Evolutionary conservation across 2,888 invertebrate species (phyloP).

Genomic region (Hofmannophila pseudospretella): DNA sequence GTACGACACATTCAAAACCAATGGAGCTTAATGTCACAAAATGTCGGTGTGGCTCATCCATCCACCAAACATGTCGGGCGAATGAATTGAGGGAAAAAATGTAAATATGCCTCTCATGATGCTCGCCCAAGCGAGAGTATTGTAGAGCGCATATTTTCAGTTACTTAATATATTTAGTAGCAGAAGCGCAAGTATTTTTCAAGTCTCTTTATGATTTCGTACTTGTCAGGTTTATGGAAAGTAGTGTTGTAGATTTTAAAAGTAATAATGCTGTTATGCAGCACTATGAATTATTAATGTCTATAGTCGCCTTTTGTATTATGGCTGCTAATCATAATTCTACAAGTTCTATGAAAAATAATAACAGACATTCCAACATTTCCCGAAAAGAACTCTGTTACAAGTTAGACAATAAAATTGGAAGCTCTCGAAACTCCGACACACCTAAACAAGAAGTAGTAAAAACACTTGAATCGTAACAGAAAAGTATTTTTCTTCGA

Average conservation of each 20-base stretch:
- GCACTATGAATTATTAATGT: no score
- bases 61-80: conserved; percentile 43
- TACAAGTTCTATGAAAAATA: no score
- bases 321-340: no score
- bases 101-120: conserved; percentile 49
- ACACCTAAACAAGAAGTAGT: conserved; percentile 34
- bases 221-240: no score
- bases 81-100: conserved; percentile 57
- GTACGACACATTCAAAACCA: conserved; percentile 66
- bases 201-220: no score
- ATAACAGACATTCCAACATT: not conserved
- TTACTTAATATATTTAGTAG: not conserved
- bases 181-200: not conserved
- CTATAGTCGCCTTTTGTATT: no score
- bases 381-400: not conserved
- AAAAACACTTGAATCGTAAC: conserved; percentile 31
- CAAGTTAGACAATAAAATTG: conserved; percentile 22
- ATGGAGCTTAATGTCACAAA: conserved; percentile 73
- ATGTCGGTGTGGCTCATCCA: conserved; percentile 55
- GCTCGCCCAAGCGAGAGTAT: conserved; percentile 39
- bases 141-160: not conserved
- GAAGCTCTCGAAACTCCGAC: conserved; percentile 28
- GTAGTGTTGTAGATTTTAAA: no score
- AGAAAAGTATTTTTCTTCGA: conserved; percentile 32
- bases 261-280: no score